Evolutionary conservation across 2,113 vertebrate species (phyloP), one percentile per base, ranked within the genome.

Genomic region (Oncorhynchus keta): DNA sequence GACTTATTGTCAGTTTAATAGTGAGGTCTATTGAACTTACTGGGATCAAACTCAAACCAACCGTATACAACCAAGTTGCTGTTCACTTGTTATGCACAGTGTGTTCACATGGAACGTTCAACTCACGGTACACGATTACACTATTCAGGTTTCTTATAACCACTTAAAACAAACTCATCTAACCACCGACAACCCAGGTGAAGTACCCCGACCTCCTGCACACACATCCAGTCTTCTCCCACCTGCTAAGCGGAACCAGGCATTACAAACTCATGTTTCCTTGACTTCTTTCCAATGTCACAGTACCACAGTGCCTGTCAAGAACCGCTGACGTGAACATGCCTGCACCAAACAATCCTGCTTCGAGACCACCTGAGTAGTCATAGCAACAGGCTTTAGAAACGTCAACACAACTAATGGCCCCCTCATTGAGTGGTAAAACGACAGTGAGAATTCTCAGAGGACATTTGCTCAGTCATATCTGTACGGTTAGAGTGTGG

Each of bases 361-460:
- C 49, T 16, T 16, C 18, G 51, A 59, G 70, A 75, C 64, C 68
- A 61, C 75, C 72, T 8, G 5, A 3, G 51, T 84, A 22, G 5
- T 77, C 55, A 84, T 76, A 75, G 81, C 79, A 77, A 86, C 81
- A 5, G 1, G 69, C 18, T 70, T 49, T 48, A 22, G 2, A 24
- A 72, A 68, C 67, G 3, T 0, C 5, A 73, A 49, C 66, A 59
- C 6, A 73, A 69, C 80, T 85, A 84, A 84, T 76, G 74, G 73
- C 59, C 48, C 75, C 73, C 69, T 68, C 75, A 76, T 72, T 74
- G 72, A 79, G 70, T 57, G 68, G 81, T 65, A 77, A 70, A 64
- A 26, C 57, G 69, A 70, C 77, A 66, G 78, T 5, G 68, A 30
- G 35, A 16, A 70, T 70, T 24, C 68, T 70, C 68, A 70, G n/a